A percentile compares a stretch with the other conserved stretches of the same genome.
Evolutionary conservation across 2,113 vertebrate species (phyloP).

Genomic region (Callopanchax toddi): DNA sequence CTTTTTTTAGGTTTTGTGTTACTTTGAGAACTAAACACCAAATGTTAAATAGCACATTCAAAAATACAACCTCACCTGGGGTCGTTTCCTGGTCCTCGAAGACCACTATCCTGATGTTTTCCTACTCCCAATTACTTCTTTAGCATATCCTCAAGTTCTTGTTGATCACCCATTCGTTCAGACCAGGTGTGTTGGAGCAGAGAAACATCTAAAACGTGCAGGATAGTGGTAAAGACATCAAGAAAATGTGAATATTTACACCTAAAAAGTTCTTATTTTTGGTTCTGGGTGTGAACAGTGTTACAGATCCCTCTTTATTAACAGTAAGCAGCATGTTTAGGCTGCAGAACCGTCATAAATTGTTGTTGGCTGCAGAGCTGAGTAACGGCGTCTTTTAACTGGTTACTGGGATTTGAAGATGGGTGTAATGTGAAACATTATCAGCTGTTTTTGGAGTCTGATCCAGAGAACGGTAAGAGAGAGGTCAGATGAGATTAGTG

Average conservation of each 20-base stretch:
- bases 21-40: background rate
- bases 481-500: conserved; percentile 12
- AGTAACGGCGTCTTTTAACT: background rate
- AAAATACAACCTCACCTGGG: no score
- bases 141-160: no score
- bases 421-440: conserved; percentile 26
- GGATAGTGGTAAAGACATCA: background rate
- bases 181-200: no score
- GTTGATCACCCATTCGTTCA: no score
- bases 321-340: background rate
- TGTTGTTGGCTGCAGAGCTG: background rate
- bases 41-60: background rate
- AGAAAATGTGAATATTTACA: background rate
- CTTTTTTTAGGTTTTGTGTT: background rate
- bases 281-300: background rate
- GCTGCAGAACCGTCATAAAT: background rate
- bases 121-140: no score
- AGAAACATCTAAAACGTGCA: no score
- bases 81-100: no score
- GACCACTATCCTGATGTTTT: no score
- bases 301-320: background rate
- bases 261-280: background rate
- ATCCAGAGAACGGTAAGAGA: conserved; percentile 24
- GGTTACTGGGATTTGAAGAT: conserved; percentile 2
- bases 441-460: conserved; percentile 1